Base-by-base conservation (phyloP, 1,140 invertebrate genomes). In the Eulimnadia texana region DNA sequence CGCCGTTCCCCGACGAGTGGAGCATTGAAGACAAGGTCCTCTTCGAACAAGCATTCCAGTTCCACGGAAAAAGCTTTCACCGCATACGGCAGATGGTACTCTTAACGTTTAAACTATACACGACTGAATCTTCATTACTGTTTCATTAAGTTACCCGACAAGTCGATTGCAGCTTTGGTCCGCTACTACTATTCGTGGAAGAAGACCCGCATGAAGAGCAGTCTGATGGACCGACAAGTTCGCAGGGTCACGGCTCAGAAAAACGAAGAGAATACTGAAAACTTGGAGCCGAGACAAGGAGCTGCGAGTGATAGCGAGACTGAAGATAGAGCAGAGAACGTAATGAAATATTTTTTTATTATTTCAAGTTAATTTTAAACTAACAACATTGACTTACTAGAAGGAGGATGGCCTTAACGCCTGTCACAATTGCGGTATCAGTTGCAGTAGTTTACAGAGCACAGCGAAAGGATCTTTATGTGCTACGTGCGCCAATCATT, bases 161-260 rank as follows among this genome's bases (percentile, higher is more conserved):
- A 98, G 77, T 89, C 91, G 52, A 95, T 98, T 67, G 89, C 93
- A 25, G 90, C 87, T 68, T 76, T 98, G 66, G 93, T 98, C 0
- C 96, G 96, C 74, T 97, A 96, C 74, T 98, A 98, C 73, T 98
- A 98, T 71, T 92, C 89, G 67, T 98, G 93, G 93, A 98, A 98
- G 72, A 98, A 97, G 71, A 93, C 90, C 11, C 77, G 91, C 70
- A 86, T 86, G 67, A 80, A 90, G 53, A 92, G 86, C 54, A 96
- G 91, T 70, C 75, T 95, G 23, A 96, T 98, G 88, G 93, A 98
- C 74, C 78, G 84, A 60, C 86, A 90, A 73, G 86, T 84, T 1
- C 79, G 82, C 70, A 88, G 80, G 76, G 75, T 84, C 67, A 82
- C 77, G 13, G 68, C 67, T 63, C 68, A 72, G 28, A 66, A 73